These are phyloP conservation scores for Coecobrya sp. DNA, from an alignment of 2,888 invertebrate species.

Conservation along the genomic window DNA sequence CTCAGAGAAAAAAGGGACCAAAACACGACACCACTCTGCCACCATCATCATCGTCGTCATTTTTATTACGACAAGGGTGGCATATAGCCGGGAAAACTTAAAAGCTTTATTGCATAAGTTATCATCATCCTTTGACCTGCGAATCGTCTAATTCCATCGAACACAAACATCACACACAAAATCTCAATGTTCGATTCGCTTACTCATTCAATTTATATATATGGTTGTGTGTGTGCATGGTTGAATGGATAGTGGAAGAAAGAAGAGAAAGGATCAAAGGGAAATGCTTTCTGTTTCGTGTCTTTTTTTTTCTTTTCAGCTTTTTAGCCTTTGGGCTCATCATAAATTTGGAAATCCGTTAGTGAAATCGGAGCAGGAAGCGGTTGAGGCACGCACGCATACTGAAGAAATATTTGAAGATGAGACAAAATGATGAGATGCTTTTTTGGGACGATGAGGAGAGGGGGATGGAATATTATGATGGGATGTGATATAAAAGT, in stretches of 20 bases:
- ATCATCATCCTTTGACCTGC: slow-evolving; percentile 55
- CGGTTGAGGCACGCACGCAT: slow-evolving; percentile 52
- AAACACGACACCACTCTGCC: background rate
- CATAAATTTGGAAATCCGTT: slow-evolving; percentile 61
- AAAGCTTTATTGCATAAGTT: slow-evolving; percentile 58
- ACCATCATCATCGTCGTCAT: background rate
- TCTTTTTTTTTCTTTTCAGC: background rate
- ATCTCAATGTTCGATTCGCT: slow-evolving; percentile 30
- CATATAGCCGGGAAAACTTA: slow-evolving; percentile 2
- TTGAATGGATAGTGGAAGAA: background rate
- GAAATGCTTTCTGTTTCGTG: background rate
- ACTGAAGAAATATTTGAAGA: slow-evolving; percentile 45
- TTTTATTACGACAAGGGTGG: slow-evolving; percentile 41
- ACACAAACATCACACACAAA: slow-evolving; percentile 12
- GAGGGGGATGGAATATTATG: slow-evolving; percentile 1
- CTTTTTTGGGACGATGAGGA: slow-evolving; percentile 21
- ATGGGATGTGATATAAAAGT: slow-evolving; percentile 48
- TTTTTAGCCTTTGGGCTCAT: slow-evolving; percentile 70
- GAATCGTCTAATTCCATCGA: slow-evolving; percentile 48
- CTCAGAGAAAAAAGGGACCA: background rate
- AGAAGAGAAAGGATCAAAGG: slow-evolving; percentile 65
- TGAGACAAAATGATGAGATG: slow-evolving; percentile 59
- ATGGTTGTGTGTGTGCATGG: background rate
- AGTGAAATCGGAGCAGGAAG: slow-evolving; percentile 74
- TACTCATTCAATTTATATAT: slow-evolving; percentile 22